Evolutionary conservation across 1,140 invertebrate species (phyloP), one percentile per base, ranked within the genome.

Genomic region (Cyclina sinensis): DNA sequence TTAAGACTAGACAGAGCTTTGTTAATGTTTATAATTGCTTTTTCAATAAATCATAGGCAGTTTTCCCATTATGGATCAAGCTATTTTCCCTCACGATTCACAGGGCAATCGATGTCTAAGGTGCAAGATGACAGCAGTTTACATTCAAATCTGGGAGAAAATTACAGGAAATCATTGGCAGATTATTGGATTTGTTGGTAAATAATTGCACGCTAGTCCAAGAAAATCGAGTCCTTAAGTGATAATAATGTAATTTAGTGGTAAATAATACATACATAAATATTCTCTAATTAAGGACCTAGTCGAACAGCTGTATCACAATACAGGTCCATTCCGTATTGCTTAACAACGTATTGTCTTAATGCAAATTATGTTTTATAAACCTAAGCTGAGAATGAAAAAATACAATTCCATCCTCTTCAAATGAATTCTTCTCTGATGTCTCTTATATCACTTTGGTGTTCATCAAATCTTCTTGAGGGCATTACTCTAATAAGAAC

Each of bases 241-340:
- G 59, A 30, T 46, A 82, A 68, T 48, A 82, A 35, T 11, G 35
- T 30, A 82, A 43, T 82, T 5, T 68, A 79, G 80, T 37, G 46
- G 59, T 82, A 65, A 68, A 82, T 82, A 82, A 82, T 65, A 82
- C 80, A 39, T 59, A 82, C 59, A 68, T 68, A 82, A 82, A 68
- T 30, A 65, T 27, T 32, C 37, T 27, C 21, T 24, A 68, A 62
- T 68, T 59, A 32, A 21, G 24, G 9, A 24, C 18, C 21, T 76
- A 76, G 48, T 76, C 43, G 9, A 51, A 76, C 16, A 7, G 14
- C 4, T 51, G 73, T 51, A 76, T 35, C 18, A 76, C 73, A 76
- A 76, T 76, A 27, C 46, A 51, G 14, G 48, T 76, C 39, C 21
- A 76, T 76, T 11, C 43, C 24, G 46, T 21, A 62, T 27, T 21